Percentiles rank a stretch among this genome's conserved stretches.
phyloP scores from a whole-genome alignment of 2,888 invertebrate genomes.

The Eugnorisma glareosa region DNA sequence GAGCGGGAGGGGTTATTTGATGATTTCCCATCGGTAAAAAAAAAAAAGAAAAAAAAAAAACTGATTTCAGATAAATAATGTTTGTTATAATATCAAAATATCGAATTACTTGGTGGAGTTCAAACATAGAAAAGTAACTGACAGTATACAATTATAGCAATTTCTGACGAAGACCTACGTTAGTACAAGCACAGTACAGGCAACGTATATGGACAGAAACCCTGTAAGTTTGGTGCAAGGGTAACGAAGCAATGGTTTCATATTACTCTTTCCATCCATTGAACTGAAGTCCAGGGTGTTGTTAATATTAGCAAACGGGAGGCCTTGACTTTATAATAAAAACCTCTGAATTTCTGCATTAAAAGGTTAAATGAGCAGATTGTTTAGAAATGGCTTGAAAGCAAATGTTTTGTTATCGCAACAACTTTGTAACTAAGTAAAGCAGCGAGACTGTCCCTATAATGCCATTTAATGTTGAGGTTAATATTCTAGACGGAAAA shows the following conservation, averaged over 20 bases:
- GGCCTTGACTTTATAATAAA: not conserved
- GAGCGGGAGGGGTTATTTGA: too few relatives aligned
- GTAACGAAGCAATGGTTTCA: conserved; percentile 13
- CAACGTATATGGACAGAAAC: conserved; percentile 7
- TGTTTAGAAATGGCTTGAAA: not conserved
- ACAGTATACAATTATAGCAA: not conserved
- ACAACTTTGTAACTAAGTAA: conserved; percentile 19
- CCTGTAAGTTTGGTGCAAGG: not conserved
- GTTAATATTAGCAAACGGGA: not conserved
- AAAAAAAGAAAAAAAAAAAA: too few relatives aligned
- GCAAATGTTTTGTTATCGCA: conserved; percentile 15
- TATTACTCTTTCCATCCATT: conserved; percentile 8
- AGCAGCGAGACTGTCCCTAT: conserved; percentile 32
- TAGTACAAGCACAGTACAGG: not conserved
- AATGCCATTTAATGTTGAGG: conserved; percentile 31
- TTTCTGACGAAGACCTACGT: not conserved
- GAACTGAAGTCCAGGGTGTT: not conserved
- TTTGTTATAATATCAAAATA: not conserved
- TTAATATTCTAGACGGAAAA: conserved; percentile 49
- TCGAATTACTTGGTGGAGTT: not conserved
- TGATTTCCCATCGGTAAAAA: too few relatives aligned
- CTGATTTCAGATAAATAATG: not conserved
- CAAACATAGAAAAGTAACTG: not conserved
- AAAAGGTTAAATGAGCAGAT: not conserved
- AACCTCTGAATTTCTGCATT: not conserved